phyloP scores from a whole-genome alignment of 2,113 vertebrate genomes.

The Vidua chalybeata region DNA sequence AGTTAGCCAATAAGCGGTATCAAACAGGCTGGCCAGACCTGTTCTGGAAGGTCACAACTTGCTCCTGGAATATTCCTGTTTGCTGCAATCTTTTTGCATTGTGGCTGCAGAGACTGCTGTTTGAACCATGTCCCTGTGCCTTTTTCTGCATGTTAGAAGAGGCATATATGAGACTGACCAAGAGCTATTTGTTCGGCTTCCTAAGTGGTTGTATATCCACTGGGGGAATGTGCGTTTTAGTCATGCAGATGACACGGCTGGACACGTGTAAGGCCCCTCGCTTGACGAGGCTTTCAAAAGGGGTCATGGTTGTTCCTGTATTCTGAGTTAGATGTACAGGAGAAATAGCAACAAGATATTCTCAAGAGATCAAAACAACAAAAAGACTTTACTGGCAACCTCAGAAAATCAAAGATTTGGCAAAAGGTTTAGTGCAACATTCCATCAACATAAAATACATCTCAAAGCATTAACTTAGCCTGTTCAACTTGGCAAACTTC shows the following conservation, averaged over 20 bases:
- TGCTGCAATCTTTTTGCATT: background rate
- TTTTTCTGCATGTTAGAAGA: background rate
- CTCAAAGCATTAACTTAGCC: background rate
- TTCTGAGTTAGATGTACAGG: background rate
- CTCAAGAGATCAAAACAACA: background rate
- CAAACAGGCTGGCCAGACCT: background rate
- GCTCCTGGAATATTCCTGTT: background rate
- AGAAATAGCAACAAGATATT: background rate
- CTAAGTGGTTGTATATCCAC: accelerated
- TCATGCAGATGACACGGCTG: background rate
- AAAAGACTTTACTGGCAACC: background rate
- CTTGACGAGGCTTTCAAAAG: background rate
- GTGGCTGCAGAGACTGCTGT: background rate
- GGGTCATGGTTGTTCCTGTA: background rate
- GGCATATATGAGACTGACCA: background rate
- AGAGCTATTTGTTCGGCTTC: background rate
- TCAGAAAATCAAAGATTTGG: background rate
- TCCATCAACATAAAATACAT: background rate
- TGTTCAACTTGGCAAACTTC: background rate
- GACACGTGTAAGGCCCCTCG: background rate
- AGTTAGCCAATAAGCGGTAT: accelerated
- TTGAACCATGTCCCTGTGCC: background rate
- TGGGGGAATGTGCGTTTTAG: accelerated
- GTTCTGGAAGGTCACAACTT: background rate
- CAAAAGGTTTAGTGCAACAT: background rate